Conservation (phyloP, 2,888 invertebrate species). For the Lacanobia oleracea region DNA sequence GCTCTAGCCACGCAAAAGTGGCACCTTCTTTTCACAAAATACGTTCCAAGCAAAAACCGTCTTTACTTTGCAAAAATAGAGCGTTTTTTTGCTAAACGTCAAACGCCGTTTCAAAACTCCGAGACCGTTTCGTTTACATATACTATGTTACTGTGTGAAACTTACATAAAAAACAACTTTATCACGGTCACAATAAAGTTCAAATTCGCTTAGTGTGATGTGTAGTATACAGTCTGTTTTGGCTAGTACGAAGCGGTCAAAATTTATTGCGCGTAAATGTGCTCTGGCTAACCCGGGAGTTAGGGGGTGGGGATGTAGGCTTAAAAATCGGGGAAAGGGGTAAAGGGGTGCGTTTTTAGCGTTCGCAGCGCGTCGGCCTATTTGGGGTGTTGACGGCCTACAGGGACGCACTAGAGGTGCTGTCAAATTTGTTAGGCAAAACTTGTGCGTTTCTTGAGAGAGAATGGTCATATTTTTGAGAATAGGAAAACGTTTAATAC, state of each 20-base stretch:
- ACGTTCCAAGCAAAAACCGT: conserved; percentile 71
- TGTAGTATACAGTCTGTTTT: conserved; percentile 81
- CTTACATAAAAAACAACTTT: conserved; percentile 62
- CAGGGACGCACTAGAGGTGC: conserved; percentile 77
- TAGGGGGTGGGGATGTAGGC: conserved; percentile 88
- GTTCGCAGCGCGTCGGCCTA: conserved; percentile 89
- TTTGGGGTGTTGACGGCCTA: conserved; percentile 88
- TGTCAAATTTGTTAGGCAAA: conserved; percentile 6
- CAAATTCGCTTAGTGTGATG: conserved; percentile 66
- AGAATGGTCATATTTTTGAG: neutral
- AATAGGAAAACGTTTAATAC: neutral
- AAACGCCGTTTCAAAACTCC: conserved; percentile 82
- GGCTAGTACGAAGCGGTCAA: conserved; percentile 85
- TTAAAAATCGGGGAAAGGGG: conserved; percentile 89
- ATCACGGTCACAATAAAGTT: conserved; percentile 59
- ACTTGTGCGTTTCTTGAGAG: neutral
- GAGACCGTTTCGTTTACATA: conserved; percentile 86
- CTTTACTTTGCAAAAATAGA: conserved; percentile 73
- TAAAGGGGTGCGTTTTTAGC: conserved; percentile 89
- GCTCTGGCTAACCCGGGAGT: conserved; percentile 90
- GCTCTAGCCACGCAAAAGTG: conserved; percentile 82
- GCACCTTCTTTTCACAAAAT: conserved; percentile 83
- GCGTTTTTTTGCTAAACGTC: conserved; percentile 81
- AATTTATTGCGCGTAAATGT: conserved; percentile 91
- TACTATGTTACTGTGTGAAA: conserved; percentile 70